Base-by-base conservation (phyloP, 2,888 invertebrate genomes). In the Epirrita christyi region DNA sequence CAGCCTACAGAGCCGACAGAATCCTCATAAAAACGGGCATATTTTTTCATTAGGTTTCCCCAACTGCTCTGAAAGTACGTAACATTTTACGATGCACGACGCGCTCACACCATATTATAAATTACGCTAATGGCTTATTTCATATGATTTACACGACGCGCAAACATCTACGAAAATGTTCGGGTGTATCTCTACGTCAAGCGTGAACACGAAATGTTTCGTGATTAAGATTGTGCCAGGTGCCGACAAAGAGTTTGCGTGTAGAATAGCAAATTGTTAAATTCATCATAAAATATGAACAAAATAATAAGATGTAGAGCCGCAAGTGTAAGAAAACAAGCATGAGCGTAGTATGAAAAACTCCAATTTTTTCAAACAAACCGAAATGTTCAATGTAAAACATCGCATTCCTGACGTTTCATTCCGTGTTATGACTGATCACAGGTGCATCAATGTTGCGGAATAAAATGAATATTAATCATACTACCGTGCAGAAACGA, bases 111-210 rank as follows among this genome's bases (percentile, higher is more conserved):
- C 62, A 57, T 67, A 65, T 63, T 76, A 76, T 79, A 79, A 80
- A 81, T 81, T 78, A 80, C 73, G 61, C 72, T 80, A 80, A 80
- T 80, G 75, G 80, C 71, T 75, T 79, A 79, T 81, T 78, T 72
- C 72, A 73, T 75, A 71, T 80, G 80, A 81, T 81, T 81, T 80
- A 80, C 73, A 66, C 61, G 50, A 55, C 57, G 68, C 59, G 67
- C 60, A 63, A 73, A 76, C 72, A 75, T 70, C 72, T 66, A 68
- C 68, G 65, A 64, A 63, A 67, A 63, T 44, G 56, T 53, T 55
- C 8, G 50, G 15, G 34, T 50, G 45, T 44, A 55, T 49, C 49
- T 43, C 38, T 15, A 46, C 59, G 59, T 59, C 55, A 55, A 45
- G 41, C 48, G 40, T 36, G 48, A 48, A 41, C 50, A 43, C 46